Evolutionary conservation across 2,797 vertebrate species (phyloP).

Genomic region (Schizopygopsis pylzovi): DNA sequence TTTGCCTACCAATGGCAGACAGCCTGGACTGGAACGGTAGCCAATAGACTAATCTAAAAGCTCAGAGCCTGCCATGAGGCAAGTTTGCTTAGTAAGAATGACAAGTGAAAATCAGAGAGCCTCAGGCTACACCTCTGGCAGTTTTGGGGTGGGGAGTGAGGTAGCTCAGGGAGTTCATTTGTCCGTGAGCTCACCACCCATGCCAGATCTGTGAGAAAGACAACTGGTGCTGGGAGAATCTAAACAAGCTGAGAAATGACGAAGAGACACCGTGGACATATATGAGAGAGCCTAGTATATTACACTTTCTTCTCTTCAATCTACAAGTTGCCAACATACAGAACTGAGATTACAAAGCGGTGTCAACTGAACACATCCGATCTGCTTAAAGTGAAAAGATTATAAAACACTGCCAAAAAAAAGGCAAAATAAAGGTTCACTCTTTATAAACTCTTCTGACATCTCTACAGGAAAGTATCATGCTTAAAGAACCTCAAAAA

Average conservation of each 20-base stretch:
- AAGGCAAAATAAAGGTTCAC: background rate
- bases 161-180: slow-evolving; percentile 26
- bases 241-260: background rate
- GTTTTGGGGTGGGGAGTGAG: slow-evolving; percentile 21
- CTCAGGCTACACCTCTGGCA: slow-evolving; percentile 55
- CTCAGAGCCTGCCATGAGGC: slow-evolving; percentile 39
- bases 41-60: slow-evolving; percentile 47
- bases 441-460: slow-evolving; percentile 16
- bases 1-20: slow-evolving; percentile 37
- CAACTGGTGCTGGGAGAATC: background rate
- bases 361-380: background rate
- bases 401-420: background rate
- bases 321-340: background rate
- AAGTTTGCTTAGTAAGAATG: slow-evolving; percentile 58
- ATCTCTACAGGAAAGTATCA: slow-evolving; percentile 34
- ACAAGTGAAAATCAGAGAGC: slow-evolving; percentile 55
- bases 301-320: background rate
- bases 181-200: slow-evolving; percentile 26
- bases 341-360: background rate
- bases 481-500: slow-evolving; percentile 47
- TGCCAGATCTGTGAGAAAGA: slow-evolving; percentile 33
- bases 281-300: background rate
- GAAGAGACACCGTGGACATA: slow-evolving; percentile 10
- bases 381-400: background rate
- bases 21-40: slow-evolving; percentile 46